Base-by-base conservation (phyloP, 2,888 invertebrate genomes). In the Scelioninae gen. 1 region DNA sequence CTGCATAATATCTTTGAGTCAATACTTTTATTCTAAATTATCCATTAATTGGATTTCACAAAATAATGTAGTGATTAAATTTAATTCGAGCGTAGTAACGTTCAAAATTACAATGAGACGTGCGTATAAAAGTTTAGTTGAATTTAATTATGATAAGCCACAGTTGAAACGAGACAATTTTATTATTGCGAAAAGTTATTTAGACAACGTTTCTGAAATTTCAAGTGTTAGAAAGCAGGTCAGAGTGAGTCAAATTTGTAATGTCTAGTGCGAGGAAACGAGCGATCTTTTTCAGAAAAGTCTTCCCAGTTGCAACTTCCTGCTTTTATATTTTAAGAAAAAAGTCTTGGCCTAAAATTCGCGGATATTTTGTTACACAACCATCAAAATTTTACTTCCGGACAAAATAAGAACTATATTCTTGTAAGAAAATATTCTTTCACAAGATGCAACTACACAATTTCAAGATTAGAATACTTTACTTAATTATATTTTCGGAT, bases 11-110 rank as follows among this genome's bases (percentile, higher is more conserved):
- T 31, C 51, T 34, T 29, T n/a, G 15, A 8, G n/a, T 32, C 16
- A 65, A 65, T 65, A 78, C 71, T 78, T 78, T 69, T 78, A 56
- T 71, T 13, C 43, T 29, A 56, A 77, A 56, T 71, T 16, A 78
- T 56, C 31, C 58, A 34, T 43, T 49, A 78, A 71, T 71, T 49
- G 47, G 56, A 38, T 58, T 55, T 47, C 49, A 11, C 40, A 32
- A 45, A 63, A 62, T 40, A 65, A 55, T 49, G 47, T 63, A 34
- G n/a, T 34, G 58, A 65, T 76, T 66, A 76, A 68, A 68, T 47
- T 68, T 15, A 43, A 68, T 56, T 74, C 38, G 40, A 34, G 40
- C 29, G 40, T 13, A 43, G 56, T 62, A 71, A 10, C 32, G 5
- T 13, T 53, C 56, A 53, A 43, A 43, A 66, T 62, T 68, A 53